These are phyloP conservation scores for Chironomus riparius DNA, from an alignment of 2,888 invertebrate species.

Conservation along the genomic window DNA sequence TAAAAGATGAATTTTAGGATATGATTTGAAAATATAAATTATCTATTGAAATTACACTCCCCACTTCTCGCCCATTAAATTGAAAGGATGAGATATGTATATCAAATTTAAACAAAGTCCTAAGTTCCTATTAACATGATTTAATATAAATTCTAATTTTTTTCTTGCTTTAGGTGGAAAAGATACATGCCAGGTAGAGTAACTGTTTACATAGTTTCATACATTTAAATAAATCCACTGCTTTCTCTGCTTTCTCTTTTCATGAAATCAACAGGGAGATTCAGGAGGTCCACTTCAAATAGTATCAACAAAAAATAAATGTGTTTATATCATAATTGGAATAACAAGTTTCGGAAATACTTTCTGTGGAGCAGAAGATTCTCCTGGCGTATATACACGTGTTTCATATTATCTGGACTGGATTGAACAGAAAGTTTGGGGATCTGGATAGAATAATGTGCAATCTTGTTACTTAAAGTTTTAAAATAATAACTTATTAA, in stretches of 20 bases:
- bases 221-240: neutral
- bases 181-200: neutral
- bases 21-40: no score
- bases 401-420: neutral
- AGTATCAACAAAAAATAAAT: neutral
- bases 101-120: no score
- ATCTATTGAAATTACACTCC: no score
- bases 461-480: no score
- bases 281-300: conserved; percentile 18
- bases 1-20: neutral
- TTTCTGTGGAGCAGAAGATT: neutral
- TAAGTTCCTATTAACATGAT: no score
- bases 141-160: no score
- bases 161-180: neutral
- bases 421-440: neutral
- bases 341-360: neutral
- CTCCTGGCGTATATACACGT: neutral
- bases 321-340: neutral
- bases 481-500: no score
- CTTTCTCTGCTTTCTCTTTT: neutral
- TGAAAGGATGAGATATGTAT: no score
- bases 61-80: no score
- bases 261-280: neutral
- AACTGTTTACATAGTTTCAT: neutral
- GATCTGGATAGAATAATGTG: neutral